phyloP scores from a whole-genome alignment of 2,888 invertebrate genomes.

The Zaprionus lineosus region DNA sequence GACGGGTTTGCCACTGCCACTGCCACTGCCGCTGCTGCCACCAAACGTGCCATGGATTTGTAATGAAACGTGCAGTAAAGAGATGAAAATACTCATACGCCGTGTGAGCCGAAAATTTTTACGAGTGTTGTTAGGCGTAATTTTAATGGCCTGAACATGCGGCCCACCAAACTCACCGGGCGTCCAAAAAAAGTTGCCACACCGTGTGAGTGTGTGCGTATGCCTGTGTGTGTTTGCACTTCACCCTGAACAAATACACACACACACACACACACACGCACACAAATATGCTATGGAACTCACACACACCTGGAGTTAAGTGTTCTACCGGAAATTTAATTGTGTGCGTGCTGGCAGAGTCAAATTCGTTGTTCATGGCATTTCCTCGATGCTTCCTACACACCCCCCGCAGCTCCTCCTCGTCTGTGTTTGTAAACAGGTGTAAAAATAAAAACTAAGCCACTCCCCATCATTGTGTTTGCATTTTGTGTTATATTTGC shows the following conservation, averaged over 20 bases:
- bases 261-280: constrained; percentile 5
- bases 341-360: constrained; percentile 74
- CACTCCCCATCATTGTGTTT: constrained; percentile 66
- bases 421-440: constrained; percentile 64
- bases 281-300: constrained; percentile 7
- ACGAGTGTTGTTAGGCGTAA: constrained; percentile 74
- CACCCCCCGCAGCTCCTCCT: background rate
- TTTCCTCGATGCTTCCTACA: background rate
- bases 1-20: too few relatives aligned
- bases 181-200: constrained; percentile 29
- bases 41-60: constrained; percentile 72
- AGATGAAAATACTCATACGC: constrained; percentile 65
- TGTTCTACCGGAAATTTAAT: constrained; percentile 74
- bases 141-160: constrained; percentile 75
- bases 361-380: constrained; percentile 48
- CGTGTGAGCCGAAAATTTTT: constrained; percentile 63
- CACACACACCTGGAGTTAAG: constrained; percentile 54
- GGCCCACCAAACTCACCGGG: constrained; percentile 21
- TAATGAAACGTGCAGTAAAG: constrained; percentile 68
- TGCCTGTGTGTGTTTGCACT: constrained; percentile 68
- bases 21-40: constrained; percentile 32
- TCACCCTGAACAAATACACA: constrained; percentile 21
- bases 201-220: too few relatives aligned
- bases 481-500: constrained; percentile 72
- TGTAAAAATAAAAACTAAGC: constrained; percentile 76